Conservation (phyloP, 2,113 vertebrate species). For the Mormyrus lacerda region DNA sequence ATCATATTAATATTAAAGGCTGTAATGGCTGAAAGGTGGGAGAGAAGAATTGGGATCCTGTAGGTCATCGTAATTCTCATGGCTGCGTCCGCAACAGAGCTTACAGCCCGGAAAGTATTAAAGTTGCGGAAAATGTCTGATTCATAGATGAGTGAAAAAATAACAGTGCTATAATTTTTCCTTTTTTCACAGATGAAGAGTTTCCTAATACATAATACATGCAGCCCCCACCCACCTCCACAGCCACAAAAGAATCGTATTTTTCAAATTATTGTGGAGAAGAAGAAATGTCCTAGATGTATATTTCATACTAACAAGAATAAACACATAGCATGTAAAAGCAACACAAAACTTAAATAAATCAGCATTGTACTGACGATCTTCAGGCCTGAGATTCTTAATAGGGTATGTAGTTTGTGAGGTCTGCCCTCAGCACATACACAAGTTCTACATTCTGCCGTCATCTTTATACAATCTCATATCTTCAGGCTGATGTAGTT, state of each 20-base stretch:
- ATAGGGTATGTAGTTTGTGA: neutral
- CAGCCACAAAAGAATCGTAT: neutral
- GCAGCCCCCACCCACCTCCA: neutral
- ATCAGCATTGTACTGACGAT: neutral
- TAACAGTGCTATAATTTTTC: neutral
- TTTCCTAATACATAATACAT: neutral
- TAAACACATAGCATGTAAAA: neutral
- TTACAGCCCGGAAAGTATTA: neutral
- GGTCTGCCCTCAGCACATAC: neutral
- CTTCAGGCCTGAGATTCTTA: neutral
- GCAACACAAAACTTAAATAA: neutral
- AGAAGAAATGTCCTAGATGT: neutral
- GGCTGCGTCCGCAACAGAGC: neutral
- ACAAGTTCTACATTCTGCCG: neutral
- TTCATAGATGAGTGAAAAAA: neutral
- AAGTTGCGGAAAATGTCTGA: neutral
- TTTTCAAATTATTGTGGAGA: neutral
- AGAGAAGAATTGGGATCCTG: neutral
- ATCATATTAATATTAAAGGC: neutral
- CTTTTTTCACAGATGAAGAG: neutral
- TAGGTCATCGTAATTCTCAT: neutral
- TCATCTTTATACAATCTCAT: neutral
- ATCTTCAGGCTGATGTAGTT: neutral
- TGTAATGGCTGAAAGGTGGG: too few relatives aligned
- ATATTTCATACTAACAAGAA: neutral